These are phyloP conservation scores for Alloscopus bannaensis DNA, from an alignment of 2,888 invertebrate genomes.

Conservation along the genomic window DNA sequence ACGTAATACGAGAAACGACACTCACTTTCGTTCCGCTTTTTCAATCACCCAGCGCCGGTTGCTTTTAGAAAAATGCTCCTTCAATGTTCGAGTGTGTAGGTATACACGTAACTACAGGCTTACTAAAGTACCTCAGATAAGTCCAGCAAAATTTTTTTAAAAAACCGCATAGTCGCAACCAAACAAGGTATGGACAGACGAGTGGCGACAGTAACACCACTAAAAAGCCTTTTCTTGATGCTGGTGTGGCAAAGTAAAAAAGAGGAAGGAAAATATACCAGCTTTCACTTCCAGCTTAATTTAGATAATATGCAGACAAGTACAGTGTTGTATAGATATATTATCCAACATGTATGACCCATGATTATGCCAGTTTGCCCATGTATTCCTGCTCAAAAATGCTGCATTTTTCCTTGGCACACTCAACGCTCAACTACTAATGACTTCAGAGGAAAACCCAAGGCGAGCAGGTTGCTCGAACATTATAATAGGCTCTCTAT, in stretches of 20 bases:
- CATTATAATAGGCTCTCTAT: slow-evolving; percentile 35
- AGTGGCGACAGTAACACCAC: slow-evolving; percentile 33
- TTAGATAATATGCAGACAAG: too few species aligned
- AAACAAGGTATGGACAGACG: too few species aligned
- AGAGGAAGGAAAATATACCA: slow-evolving; percentile 5
- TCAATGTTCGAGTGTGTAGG: neutral
- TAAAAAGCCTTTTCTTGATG: slow-evolving; percentile 18
- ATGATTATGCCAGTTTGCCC: too few species aligned
- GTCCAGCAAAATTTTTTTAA: too few species aligned
- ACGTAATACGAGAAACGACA: too few species aligned
- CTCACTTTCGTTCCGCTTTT: too few species aligned
- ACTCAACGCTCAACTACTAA: slow-evolving; percentile 39
- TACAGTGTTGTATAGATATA: too few species aligned
- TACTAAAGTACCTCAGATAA: too few species aligned
- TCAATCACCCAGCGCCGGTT: too few species aligned
- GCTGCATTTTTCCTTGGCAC: slow-evolving; percentile 28
- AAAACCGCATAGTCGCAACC: too few species aligned
- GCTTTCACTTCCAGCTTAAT: slow-evolving; percentile 33
- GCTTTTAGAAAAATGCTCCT: too few species aligned
- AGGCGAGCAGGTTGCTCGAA: slow-evolving; percentile 14
- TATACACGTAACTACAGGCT: neutral
- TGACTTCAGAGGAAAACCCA: slow-evolving; percentile 20
- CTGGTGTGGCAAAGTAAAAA: slow-evolving; percentile 14
- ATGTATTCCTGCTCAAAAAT: too few species aligned
- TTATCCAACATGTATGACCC: slow-evolving; percentile 29